Evolutionary conservation across 2,797 vertebrate species (phyloP).

Genomic region (Amazona ochrocephala): DNA sequence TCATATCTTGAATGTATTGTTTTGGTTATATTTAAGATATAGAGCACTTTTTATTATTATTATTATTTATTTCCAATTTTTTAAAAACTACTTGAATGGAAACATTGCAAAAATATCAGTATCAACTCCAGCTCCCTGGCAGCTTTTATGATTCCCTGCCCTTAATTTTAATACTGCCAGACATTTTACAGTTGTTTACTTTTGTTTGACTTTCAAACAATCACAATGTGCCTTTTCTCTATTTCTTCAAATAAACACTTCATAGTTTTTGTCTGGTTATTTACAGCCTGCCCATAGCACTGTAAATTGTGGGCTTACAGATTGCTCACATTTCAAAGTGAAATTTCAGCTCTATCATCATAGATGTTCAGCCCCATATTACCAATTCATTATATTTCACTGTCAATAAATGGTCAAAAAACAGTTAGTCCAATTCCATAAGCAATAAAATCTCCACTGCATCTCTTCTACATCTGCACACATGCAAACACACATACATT

Average conservation of each 20-base stretch:
- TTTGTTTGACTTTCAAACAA: background rate
- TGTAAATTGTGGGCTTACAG: background rate
- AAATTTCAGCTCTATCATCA: background rate
- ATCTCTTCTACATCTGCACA: background rate
- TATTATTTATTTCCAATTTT: background rate
- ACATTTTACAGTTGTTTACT: background rate
- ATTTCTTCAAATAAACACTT: background rate
- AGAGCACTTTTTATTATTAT: background rate
- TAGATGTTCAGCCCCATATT: background rate
- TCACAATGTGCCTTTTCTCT: background rate
- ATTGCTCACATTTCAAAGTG: background rate
- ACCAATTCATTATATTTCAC: background rate
- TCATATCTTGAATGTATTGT: background rate
- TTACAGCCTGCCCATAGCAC: background rate
- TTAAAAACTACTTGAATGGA: background rate
- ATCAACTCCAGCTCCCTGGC: background rate
- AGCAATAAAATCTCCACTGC: background rate
- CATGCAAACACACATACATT: rapidly evolving
- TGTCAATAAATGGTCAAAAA: background rate
- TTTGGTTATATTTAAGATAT: background rate
- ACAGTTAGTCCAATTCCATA: background rate
- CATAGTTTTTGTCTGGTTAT: background rate
- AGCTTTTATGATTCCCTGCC: background rate
- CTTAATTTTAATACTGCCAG: background rate
- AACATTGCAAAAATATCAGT: background rate